Conservation (phyloP, 2,113 vertebrate species). For the Ornithorhynchus anatinus region DNA sequence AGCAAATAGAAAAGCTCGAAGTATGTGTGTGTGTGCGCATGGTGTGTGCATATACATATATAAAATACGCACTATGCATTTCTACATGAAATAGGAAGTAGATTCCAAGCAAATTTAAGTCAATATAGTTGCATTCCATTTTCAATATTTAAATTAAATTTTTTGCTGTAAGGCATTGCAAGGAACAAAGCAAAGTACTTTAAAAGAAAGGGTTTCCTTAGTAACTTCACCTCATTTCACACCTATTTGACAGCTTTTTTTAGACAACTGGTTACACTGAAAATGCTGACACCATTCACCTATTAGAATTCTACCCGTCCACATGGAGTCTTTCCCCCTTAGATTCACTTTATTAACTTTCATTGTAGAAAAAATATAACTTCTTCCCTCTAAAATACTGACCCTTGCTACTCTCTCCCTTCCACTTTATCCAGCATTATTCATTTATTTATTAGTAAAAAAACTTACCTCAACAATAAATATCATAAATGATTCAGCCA, state of each 20-base stretch:
- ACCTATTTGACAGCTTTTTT: slow-evolving; percentile 75
- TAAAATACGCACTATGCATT: slow-evolving; percentile 23
- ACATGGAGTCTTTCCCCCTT: slow-evolving; percentile 27
- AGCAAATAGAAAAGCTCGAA: slow-evolving; percentile 63
- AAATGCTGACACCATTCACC: slow-evolving; percentile 66
- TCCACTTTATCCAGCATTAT: slow-evolving; percentile 32
- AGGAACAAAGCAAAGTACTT: slow-evolving; percentile 75
- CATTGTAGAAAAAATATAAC: slow-evolving; percentile 39
- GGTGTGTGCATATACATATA: slow-evolving; percentile 1
- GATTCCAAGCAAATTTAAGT: slow-evolving; percentile 72
- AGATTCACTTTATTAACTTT: slow-evolving; percentile 60
- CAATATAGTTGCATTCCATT: slow-evolving; percentile 70
- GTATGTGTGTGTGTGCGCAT: slow-evolving; percentile 23
- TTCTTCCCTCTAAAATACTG: neutral
- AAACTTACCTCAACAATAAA: slow-evolving; percentile 70
- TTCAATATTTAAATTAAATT: slow-evolving; percentile 74
- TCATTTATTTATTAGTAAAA: slow-evolving; percentile 49
- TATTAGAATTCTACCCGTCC: slow-evolving; percentile 53
- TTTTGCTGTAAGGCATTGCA: slow-evolving; percentile 68
- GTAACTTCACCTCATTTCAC: slow-evolving; percentile 81
- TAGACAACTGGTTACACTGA: slow-evolving; percentile 67
- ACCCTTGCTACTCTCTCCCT: slow-evolving; percentile 10
- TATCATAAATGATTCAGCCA: slow-evolving; percentile 73
- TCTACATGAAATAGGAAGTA: slow-evolving; percentile 66
- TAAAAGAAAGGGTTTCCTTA: slow-evolving; percentile 73